Evolutionary conservation across 2,888 invertebrate species (phyloP), one percentile per base, ranked within the genome.

Genomic region (Agonopterix alstromeriana): DNA sequence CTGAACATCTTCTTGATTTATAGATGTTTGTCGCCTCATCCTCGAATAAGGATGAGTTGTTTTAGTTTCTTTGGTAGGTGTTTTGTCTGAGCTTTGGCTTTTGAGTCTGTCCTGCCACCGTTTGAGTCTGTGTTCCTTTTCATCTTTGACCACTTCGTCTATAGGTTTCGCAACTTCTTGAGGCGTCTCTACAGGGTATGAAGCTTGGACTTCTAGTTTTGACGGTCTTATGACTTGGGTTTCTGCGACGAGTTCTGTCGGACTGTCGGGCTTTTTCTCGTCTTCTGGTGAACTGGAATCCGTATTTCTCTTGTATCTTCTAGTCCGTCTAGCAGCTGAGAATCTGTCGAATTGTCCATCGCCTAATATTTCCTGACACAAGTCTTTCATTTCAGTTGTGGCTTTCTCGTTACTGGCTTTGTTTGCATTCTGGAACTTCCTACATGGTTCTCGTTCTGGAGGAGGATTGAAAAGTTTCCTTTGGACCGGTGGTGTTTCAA

Each of bases 401-500:
- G 78, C 73, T 61, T 84, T 84, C 5, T 82, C 81, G 9, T 56
- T 75, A 8, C 59, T 42, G 41, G 59, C 72, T 12, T 61, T 60
- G 46, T 67, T 67, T 0, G 75, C 63, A 0, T 82, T 75, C 64
- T 90, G 83, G 67, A 90, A 87, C 55, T 91, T 86, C 46, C 90
- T 80, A 65, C 92, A 92, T 0, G 91, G 91, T 60, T 89, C 91
- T 56, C 90, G 90, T 42, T 92, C 92, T 36, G 91, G 90, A 1
- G 92, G 91, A 2, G 92, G 91, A 50, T 90, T 91, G 66, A 93
- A 93, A 35, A 91, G 79, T 59, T 94, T 92, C 49, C 96, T 90
- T 11, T 93, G 93, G 0, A 93, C 94, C 4, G 97, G 96, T 12
- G 97, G 96, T 1, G 97, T 97, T 86, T 97, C 96, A 36, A 97